These are phyloP conservation scores for Pomatorhinus ruficollis DNA, from an alignment of 2,113 vertebrate species.

Conservation along the genomic window DNA sequence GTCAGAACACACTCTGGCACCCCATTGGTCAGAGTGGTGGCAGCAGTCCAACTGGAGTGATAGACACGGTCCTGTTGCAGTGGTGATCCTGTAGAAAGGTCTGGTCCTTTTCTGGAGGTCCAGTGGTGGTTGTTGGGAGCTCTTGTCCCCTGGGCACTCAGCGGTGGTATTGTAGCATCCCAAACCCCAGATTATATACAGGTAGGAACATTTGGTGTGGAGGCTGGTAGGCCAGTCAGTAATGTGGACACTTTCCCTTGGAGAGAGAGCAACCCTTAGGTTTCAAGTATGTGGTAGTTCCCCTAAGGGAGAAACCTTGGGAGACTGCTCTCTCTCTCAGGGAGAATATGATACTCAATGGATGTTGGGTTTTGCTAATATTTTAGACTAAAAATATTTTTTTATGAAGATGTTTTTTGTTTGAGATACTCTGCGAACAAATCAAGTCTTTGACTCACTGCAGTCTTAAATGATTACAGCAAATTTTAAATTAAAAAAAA, in stretches of 20 bases:
- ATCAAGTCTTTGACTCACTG: neutral
- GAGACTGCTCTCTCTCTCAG: too few species aligned
- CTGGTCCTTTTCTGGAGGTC: neutral
- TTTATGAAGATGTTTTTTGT: neutral
- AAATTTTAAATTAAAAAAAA: neutral
- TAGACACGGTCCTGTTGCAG: neutral
- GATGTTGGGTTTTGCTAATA: neutral
- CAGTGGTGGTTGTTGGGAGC: neutral
- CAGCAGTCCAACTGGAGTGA: accelerated
- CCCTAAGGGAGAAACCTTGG: too few species aligned
- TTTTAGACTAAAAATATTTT: neutral
- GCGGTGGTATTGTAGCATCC: neutral
- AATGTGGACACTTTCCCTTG: too few species aligned
- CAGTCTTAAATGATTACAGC: neutral
- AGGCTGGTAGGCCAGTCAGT: too few species aligned
- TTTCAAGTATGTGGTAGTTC: too few species aligned
- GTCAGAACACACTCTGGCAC: neutral
- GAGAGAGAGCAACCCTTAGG: too few species aligned
- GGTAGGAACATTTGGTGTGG: neutral
- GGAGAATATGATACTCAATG: neutral
- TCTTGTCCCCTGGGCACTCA: too few species aligned
- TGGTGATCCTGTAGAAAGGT: accelerated
- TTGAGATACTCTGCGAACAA: neutral
- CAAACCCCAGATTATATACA: neutral
- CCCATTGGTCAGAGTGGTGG: neutral